These are phyloP conservation scores for Rotaria magnacalcarata DNA, from an alignment of 2,888 invertebrate species.

Conservation along the genomic window DNA sequence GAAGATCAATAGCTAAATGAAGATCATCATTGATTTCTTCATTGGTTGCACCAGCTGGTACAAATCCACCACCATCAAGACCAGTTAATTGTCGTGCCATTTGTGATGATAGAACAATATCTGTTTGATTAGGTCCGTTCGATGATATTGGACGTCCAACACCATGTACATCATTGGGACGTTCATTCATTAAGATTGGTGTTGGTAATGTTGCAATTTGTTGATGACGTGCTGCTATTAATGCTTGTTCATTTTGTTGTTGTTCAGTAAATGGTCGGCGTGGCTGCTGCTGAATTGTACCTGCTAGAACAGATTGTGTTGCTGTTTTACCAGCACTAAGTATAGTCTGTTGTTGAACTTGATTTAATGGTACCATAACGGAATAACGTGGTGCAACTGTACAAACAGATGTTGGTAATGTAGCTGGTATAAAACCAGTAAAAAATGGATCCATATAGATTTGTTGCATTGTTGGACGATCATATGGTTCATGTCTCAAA, in stretches of 20 bases:
- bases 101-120: constrained; percentile 1
- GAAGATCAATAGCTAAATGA: constrained; percentile 53
- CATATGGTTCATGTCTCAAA: constrained; percentile 60
- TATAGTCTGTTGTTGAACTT: constrained; percentile 27
- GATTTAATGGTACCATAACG: constrained; percentile 35
- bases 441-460: constrained; percentile 49
- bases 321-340: background rate
- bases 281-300: constrained; percentile 15
- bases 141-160: background rate
- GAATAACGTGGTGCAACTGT: constrained; percentile 86
- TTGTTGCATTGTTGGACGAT: constrained; percentile 60
- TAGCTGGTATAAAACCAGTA: constrained; percentile 60
- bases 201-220: background rate
- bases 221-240: constrained; percentile 35
- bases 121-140: constrained; percentile 11
- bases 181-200: background rate
- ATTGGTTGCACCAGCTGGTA: constrained; percentile 35
- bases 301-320: constrained; percentile 5
- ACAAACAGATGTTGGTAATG: constrained; percentile 83
- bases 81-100: constrained; percentile 40
- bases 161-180: constrained; percentile 30
- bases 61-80: constrained; percentile 37
- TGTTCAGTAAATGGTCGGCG: constrained; percentile 36
- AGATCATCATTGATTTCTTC: constrained; percentile 51
- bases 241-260: constrained; percentile 31